Conservation (phyloP, 2,113 vertebrate species). For the Hydropotes inermis region DNA sequence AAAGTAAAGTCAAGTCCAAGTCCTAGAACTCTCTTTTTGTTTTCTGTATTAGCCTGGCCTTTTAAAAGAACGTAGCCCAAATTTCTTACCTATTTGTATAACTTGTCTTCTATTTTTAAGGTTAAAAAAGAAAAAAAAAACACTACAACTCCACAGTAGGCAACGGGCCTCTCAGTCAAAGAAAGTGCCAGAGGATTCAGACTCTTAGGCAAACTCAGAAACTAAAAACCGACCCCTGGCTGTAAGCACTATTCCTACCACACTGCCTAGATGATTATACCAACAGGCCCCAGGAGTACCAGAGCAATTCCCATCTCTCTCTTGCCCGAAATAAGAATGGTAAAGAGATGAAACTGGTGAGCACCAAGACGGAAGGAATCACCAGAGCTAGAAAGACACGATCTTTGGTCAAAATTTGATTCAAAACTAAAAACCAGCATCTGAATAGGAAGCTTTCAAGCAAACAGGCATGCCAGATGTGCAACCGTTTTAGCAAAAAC, state of each 20-base stretch:
- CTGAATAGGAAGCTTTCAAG: neutral
- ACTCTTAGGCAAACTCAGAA: neutral
- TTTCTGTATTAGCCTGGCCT: neutral
- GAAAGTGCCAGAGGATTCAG: neutral
- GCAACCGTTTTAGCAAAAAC: neutral
- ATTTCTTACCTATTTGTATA: neutral
- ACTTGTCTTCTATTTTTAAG: slow-evolving; percentile 1
- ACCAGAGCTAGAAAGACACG: neutral
- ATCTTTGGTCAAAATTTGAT: neutral
- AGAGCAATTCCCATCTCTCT: neutral
- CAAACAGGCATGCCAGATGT: neutral
- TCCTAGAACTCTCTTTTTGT: neutral
- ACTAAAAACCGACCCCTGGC: neutral
- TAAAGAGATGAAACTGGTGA: neutral
- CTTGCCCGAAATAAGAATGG: neutral
- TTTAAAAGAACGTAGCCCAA: neutral
- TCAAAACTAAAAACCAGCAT: neutral
- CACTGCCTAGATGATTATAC: rapidly evolving
- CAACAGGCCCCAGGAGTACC: neutral
- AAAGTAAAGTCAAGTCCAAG: neutral
- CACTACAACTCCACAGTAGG: neutral
- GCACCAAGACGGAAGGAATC: neutral
- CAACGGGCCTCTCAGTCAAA: neutral
- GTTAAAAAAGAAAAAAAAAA: neutral
- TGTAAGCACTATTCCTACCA: neutral